Conservation (phyloP, 2,113 vertebrate genomes). For the Coptodon bakossiorum region DNA sequence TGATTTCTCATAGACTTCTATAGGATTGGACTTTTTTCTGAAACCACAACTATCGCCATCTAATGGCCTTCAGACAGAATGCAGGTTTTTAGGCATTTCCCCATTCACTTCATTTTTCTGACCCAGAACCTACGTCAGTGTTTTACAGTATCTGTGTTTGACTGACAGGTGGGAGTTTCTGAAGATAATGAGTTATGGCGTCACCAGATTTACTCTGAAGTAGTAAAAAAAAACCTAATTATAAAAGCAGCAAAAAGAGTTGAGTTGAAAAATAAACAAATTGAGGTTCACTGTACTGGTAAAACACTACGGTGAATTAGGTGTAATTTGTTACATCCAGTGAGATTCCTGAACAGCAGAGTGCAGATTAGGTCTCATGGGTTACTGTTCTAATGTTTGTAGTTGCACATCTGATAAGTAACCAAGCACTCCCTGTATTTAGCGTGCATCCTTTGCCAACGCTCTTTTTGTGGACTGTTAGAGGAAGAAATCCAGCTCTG, state of each 20-base stretch:
- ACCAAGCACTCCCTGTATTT: background rate
- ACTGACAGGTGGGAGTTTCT: background rate
- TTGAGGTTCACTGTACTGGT: background rate
- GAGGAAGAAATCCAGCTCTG: background rate
- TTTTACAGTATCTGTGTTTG: background rate
- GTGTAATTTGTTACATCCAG: background rate
- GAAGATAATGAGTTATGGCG: background rate
- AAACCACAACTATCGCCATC: background rate
- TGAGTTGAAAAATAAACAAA: background rate
- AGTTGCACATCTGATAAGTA: conserved; percentile 5
- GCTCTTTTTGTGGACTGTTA: background rate
- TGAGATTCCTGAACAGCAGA: background rate
- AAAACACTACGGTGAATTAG: background rate
- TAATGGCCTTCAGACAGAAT: background rate
- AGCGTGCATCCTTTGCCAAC: background rate
- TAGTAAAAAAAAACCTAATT: background rate
- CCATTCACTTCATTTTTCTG: background rate
- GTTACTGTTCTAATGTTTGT: background rate
- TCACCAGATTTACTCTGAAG: background rate
- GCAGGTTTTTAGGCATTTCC: background rate
- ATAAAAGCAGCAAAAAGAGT: background rate
- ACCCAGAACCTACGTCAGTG: background rate
- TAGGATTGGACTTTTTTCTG: accelerated
- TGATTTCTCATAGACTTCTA: background rate
- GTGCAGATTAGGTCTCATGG: background rate